Evolutionary conservation across 2,797 vertebrate genomes (phyloP).

Genomic region (Adelosebastes latens): DNA sequence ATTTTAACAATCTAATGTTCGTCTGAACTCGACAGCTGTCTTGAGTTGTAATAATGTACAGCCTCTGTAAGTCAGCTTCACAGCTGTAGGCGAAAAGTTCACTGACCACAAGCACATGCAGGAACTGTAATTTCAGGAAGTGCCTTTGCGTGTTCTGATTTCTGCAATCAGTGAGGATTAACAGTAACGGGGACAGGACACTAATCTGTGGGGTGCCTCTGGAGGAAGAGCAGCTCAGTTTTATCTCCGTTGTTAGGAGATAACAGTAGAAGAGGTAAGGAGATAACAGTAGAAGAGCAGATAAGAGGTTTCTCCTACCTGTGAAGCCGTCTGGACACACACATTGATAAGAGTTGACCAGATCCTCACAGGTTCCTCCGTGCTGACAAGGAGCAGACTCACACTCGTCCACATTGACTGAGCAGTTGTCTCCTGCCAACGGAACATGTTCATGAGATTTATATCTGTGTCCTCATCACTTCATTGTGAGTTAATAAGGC

Average conservation of each 20-base stretch:
- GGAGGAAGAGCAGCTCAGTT: not conserved
- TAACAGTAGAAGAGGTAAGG: not conserved
- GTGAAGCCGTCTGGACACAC: slow-evolving; percentile 87
- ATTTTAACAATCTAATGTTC: too few species aligned
- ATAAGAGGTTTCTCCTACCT: slow-evolving; percentile 81
- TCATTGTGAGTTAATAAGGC: not conserved
- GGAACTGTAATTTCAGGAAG: not conserved
- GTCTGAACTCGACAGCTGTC: not conserved
- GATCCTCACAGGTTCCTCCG: slow-evolving; percentile 87
- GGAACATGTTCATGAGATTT: not conserved
- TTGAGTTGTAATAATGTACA: not conserved
- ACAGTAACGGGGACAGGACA: not conserved
- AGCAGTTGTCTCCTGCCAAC: slow-evolving; percentile 88
- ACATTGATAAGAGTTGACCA: slow-evolving; percentile 87
- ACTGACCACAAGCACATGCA: not conserved
- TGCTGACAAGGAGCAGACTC: slow-evolving; percentile 87
- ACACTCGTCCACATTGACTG: slow-evolving; percentile 89
- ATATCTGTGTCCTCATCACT: not conserved
- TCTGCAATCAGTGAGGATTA: not conserved
- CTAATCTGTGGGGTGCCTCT: not conserved
- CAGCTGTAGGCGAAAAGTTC: not conserved
- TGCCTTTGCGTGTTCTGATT: not conserved
- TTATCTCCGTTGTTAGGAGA: not conserved
- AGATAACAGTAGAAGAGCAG: slow-evolving; percentile 17
- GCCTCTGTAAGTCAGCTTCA: not conserved